These are phyloP conservation scores for Stegophylla sp. DNA, from an alignment of 2,888 invertebrate species.

Conservation along the genomic window DNA sequence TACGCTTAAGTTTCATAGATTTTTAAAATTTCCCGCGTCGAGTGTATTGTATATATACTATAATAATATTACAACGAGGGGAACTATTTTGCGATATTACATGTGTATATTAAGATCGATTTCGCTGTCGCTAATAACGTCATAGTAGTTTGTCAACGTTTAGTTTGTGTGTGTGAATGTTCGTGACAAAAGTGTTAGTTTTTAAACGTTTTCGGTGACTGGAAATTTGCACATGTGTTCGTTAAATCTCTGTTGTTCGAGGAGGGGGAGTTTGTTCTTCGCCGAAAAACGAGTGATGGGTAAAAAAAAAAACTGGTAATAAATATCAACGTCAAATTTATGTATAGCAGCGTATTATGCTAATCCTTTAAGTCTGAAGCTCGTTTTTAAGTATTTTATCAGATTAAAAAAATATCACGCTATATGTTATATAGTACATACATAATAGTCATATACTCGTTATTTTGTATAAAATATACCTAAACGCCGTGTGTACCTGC, in stretches of 20 bases:
- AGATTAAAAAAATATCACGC: conserved; percentile 26
- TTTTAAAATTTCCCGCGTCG: not conserved
- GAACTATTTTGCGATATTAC: not conserved
- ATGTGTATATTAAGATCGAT: not conserved
- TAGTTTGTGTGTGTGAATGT: not conserved
- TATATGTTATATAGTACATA: not conserved
- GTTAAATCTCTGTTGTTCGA: not conserved
- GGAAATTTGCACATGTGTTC: not conserved
- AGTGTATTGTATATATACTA: not conserved
- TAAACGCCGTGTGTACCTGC: conserved; percentile 1
- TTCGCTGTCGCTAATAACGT: not conserved
- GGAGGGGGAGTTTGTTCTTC: not conserved
- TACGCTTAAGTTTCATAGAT: not conserved
- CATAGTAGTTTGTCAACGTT: not conserved
- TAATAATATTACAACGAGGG: too few relatives aligned
- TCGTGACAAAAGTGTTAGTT: not conserved
- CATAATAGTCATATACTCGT: not conserved
- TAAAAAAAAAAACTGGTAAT: not conserved
- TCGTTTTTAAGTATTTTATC: conserved; percentile 7
- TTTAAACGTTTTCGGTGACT: not conserved
- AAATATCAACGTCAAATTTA: conserved; percentile 9
- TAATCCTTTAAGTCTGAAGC: conserved; percentile 19
- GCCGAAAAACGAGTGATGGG: not conserved
- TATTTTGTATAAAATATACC: too few relatives aligned
- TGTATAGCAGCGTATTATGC: conserved; percentile 21